Base-by-base conservation (phyloP, 1,140 invertebrate genomes). In the Drosophila baimaii region DNA sequence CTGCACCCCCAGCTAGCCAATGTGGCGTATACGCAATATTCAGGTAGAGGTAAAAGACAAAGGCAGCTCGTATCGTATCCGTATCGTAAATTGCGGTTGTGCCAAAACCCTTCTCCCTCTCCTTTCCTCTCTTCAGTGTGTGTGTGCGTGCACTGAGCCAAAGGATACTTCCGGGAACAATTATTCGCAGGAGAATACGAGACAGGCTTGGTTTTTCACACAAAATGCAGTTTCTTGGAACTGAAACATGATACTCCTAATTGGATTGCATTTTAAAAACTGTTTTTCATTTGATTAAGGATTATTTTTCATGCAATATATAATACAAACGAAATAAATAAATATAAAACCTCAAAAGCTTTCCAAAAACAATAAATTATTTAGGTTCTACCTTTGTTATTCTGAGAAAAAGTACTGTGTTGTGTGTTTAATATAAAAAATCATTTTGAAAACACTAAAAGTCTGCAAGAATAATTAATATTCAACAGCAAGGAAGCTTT, bases 41-140 rank as follows among this genome's bases (percentile, higher is more conserved):
- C 73, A 64, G 79, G 61, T 77, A 46, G 33, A 68, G 62, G 25
- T 51, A 71, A 71, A 54, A 70, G 51, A 69, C 65, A 69, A 69
- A 59, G 44, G 49, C 61, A 66, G 6, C 61, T 49, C 58, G 49
- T 65, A 58, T 52, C 77, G 73, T 59, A 64, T 47, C 77, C 63
- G 63, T 84, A 73, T 77, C 77, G 77, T 81, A 81, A 85, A 81
- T 81, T 85, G 73, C 37, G 59, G 77, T 71, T 71, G 33, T 74
- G 81, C 58, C 77, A 77, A 57, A 47, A 47, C 54, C 52, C 47
- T 68, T 37, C 17, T 39, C 54, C 52, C 47, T 68, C 31, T n/a
- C 10, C 43, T 25, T 43, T 10, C 10, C 17, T 27, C 31, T 7
- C 17, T 13, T 2, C 5, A 2, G 21, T 21, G 29, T 21, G 19